phyloP scores from a whole-genome alignment of 2,888 invertebrate species.

The Limulus polyphemus region DNA sequence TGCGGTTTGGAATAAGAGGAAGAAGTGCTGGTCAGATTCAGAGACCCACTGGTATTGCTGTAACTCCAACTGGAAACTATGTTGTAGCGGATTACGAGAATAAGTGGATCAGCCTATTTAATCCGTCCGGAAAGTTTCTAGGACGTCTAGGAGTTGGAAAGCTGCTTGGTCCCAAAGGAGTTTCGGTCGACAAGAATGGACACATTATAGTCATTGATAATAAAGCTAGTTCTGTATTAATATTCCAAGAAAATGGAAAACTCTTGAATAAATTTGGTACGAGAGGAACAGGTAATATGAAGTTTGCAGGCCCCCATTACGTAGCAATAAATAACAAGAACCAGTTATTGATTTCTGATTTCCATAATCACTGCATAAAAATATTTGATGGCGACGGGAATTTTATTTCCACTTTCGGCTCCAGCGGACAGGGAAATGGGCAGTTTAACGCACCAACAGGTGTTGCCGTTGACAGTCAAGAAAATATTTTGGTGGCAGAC shows the following conservation, averaged over 20 bases:
- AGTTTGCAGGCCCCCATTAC: conserved; percentile 46
- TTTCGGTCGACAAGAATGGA: conserved; percentile 40
- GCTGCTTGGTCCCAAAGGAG: conserved; percentile 43
- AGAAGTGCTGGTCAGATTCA: conserved; percentile 42
- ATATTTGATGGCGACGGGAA: conserved; percentile 39
- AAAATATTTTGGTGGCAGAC: conserved; percentile 44
- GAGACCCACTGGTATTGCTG: conserved; percentile 42
- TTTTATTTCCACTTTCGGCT: conserved; percentile 37
- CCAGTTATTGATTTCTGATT: conserved; percentile 43
- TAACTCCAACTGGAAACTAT: conserved; percentile 40
- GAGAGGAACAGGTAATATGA: conserved; percentile 39
- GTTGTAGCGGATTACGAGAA: conserved; percentile 45
- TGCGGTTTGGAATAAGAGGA: conserved; percentile 40
- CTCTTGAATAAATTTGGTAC: conserved; percentile 39
- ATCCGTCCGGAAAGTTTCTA: conserved; percentile 41
- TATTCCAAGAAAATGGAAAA: conserved; percentile 42
- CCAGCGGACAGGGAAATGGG: conserved; percentile 27
- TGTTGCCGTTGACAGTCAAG: conserved; percentile 41
- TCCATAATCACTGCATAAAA: conserved; percentile 45
- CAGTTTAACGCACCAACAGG: conserved; percentile 46
- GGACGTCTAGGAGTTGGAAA: conserved; percentile 41
- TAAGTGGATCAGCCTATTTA: conserved; percentile 42
- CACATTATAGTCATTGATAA: conserved; percentile 44
- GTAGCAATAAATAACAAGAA: conserved; percentile 41
- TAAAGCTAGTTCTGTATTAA: conserved; percentile 40